A percentile compares a stretch with the other conserved stretches of the same genome.
These are phyloP conservation scores for Cryptocephalus moraei DNA, from an alignment of 2,888 invertebrate genomes.

Conservation along the genomic window DNA sequence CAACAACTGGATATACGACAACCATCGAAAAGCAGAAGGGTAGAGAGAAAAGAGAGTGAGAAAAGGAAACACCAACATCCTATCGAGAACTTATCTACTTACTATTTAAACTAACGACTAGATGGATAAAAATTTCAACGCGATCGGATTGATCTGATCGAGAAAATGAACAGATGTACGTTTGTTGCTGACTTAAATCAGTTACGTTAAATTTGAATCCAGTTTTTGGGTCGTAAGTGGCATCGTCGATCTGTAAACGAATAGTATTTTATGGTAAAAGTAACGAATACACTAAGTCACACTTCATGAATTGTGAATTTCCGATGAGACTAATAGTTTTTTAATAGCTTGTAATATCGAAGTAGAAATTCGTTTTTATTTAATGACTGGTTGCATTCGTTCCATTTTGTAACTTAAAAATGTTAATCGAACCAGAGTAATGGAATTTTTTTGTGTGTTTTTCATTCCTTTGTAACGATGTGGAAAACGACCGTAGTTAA, in stretches of 20 bases:
- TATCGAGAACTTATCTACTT: neutral
- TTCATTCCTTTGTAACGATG: no score
- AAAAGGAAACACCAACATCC: neutral
- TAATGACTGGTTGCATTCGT: no score
- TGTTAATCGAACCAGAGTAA: no score
- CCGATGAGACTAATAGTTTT: neutral
- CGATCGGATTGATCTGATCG: neutral
- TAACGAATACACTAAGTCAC: conserved; percentile 1
- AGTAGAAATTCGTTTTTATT: no score
- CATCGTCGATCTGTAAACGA: conserved; percentile 26
- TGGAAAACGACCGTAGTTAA: no score
- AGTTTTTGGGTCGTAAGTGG: conserved; percentile 37
- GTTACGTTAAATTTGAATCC: conserved; percentile 36
- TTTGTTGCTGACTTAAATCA: conserved; percentile 24
- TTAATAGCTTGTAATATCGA: no score
- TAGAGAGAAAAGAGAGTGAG: neutral
- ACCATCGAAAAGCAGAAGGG: neutral
- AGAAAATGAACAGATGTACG: conserved; percentile 27
- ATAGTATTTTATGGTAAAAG: conserved; percentile 1
- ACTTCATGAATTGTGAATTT: no score
- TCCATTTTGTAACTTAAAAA: no score
- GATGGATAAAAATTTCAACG: neutral
- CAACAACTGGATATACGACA: neutral
- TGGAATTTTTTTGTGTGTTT: neutral
- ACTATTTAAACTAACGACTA: neutral